Percentiles rank a stretch among this genome's conserved stretches.
phyloP scores from a whole-genome alignment of 2,797 vertebrate genomes.

The Stomatorhinus walkeri region DNA sequence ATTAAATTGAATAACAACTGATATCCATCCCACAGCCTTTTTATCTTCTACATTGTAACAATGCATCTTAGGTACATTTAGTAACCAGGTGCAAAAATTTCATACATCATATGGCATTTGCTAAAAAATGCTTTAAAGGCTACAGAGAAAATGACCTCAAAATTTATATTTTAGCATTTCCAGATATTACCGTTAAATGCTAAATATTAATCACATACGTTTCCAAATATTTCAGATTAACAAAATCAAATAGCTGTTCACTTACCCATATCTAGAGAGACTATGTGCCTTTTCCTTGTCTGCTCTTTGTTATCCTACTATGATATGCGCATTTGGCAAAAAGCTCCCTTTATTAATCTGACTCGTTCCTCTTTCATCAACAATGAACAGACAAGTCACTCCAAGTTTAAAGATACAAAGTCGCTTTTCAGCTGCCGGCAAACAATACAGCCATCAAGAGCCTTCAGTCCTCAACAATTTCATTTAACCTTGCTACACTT shows the following conservation, averaged over 20 bases:
- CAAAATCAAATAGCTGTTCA: constrained; percentile 29
- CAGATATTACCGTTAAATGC: not conserved
- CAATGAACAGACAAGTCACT: constrained; percentile 69
- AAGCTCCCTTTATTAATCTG: constrained; percentile 69
- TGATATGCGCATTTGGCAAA: constrained; percentile 66
- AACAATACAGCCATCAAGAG: constrained; percentile 45
- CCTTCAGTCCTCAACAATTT: not conserved
- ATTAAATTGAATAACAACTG: not conserved
- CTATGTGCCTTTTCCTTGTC: constrained; percentile 54
- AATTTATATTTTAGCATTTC: not conserved
- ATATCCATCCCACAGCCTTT: not conserved
- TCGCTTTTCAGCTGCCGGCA: constrained; percentile 61
- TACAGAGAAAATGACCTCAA: not conserved
- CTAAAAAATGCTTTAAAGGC: not conserved
- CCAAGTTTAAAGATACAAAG: constrained; percentile 71
- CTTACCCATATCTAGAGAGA: constrained; percentile 69
- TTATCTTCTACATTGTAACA: not conserved
- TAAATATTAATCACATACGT: not conserved
- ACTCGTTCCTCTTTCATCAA: constrained; percentile 70
- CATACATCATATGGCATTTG: not conserved
- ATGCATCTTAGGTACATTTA: not conserved
- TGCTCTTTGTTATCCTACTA: constrained; percentile 59
- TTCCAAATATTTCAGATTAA: not conserved
- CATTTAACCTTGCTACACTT: not conserved
- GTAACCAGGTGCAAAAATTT: not conserved